Evolutionary conservation across 2,113 vertebrate genomes (phyloP).

Genomic region (Lonchura striata): DNA sequence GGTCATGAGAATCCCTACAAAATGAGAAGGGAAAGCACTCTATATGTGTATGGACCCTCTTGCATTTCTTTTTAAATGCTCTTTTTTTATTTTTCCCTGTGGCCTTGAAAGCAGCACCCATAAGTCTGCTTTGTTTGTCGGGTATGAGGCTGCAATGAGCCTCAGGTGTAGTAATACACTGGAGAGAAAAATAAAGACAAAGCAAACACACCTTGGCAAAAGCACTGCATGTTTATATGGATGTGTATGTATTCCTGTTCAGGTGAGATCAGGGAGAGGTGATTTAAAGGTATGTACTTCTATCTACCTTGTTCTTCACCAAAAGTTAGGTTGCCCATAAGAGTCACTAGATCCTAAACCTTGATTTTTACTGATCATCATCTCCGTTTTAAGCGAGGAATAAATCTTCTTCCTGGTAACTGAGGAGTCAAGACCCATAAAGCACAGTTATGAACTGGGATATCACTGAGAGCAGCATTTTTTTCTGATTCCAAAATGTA

Average conservation of each 20-base stretch:
- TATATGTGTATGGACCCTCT: neutral
- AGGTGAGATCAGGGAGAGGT: neutral
- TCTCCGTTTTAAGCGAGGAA: neutral
- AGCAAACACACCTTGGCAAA: neutral
- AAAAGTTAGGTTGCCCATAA: neutral
- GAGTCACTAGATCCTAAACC: neutral
- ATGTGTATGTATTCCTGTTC: neutral
- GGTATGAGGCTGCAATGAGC: neutral
- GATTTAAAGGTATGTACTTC: neutral
- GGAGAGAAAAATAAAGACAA: neutral
- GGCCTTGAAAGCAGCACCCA: accelerated
- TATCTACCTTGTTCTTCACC: neutral
- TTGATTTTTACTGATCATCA: neutral
- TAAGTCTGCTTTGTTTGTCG: neutral
- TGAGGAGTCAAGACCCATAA: neutral
- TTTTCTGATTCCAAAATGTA: neutral
- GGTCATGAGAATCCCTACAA: neutral
- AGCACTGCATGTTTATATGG: neutral
- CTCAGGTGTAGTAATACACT: too few relatives aligned
- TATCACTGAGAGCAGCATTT: neutral
- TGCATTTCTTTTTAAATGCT: accelerated
- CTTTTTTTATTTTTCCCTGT: neutral
- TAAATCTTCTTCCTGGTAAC: neutral
- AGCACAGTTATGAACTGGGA: neutral
- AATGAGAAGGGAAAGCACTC: neutral